Evolutionary conservation across 2,113 vertebrate species (phyloP).

Genomic region (Nycticryphes semicollaris): DNA sequence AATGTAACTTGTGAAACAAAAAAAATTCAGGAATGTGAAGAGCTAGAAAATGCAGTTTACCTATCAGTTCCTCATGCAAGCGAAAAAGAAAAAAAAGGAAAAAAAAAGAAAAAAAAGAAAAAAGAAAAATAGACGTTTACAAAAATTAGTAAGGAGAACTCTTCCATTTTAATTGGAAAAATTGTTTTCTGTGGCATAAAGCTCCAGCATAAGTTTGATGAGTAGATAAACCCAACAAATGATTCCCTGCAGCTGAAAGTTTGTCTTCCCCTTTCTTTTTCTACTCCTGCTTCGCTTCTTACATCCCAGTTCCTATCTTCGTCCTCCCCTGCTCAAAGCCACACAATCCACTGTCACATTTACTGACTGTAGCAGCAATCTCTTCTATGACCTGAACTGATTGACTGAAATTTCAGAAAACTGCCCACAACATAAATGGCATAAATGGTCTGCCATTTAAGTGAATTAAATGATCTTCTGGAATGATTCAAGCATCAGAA

Average conservation of each 20-base stretch:
- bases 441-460: neutral
- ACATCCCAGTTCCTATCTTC: neutral
- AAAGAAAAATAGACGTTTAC: neutral
- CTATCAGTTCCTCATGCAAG: neutral
- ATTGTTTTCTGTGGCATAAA: neutral
- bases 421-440: neutral
- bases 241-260: neutral
- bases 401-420: neutral
- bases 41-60: neutral
- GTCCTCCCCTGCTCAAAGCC: neutral
- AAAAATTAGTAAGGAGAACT: neutral
- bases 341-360: neutral
- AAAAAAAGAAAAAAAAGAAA: too few relatives aligned
- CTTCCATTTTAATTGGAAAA: neutral
- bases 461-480: neutral
- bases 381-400: neutral
- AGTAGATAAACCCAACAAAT: neutral
- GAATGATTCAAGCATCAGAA: neutral
- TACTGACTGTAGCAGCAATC: neutral
- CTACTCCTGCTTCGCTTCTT: neutral
- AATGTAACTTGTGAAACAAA: neutral
- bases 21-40: neutral
- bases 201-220: neutral
- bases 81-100: rapidly evolving
- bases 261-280: neutral